phyloP scores from a whole-genome alignment of 2,797 vertebrate genomes.

The Nyctalus aviator region DNA sequence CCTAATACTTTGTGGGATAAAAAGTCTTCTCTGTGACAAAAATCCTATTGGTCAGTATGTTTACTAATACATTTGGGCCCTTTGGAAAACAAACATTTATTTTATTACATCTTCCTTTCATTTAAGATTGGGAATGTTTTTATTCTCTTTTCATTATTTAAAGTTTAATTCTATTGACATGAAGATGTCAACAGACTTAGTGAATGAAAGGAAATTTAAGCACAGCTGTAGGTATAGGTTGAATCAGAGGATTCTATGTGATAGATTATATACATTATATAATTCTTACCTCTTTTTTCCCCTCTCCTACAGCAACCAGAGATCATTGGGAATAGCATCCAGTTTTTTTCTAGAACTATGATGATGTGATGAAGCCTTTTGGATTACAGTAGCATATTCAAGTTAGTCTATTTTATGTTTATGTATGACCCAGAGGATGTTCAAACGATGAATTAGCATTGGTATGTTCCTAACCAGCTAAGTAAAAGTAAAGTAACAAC shows the following conservation, averaged over 20 bases:
- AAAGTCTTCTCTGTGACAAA: background rate
- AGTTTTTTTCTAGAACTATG: constrained; percentile 6
- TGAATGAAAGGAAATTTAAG: constrained; percentile 25
- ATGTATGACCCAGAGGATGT: background rate
- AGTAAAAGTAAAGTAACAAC: background rate
- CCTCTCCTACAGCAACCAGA: background rate
- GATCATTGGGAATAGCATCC: background rate
- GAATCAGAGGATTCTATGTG: background rate
- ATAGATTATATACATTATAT: background rate
- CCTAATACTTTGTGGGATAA: background rate
- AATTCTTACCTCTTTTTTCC: background rate
- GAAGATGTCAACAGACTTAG: background rate
- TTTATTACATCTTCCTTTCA: background rate
- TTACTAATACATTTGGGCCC: background rate
- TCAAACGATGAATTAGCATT: background rate
- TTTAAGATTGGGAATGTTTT: background rate
- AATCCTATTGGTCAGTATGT: background rate
- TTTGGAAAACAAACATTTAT: constrained; percentile 39
- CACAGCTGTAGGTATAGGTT: background rate
- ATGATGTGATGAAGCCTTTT: background rate
- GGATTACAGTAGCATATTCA: constrained; percentile 15
- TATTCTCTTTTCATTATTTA: constrained; percentile 21
- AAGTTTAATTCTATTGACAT: constrained; percentile 23
- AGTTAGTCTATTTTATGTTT: background rate
- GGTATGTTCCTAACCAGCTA: background rate